Base-by-base conservation (phyloP, 1,140 invertebrate genomes). In the Idris sp. region DNA sequence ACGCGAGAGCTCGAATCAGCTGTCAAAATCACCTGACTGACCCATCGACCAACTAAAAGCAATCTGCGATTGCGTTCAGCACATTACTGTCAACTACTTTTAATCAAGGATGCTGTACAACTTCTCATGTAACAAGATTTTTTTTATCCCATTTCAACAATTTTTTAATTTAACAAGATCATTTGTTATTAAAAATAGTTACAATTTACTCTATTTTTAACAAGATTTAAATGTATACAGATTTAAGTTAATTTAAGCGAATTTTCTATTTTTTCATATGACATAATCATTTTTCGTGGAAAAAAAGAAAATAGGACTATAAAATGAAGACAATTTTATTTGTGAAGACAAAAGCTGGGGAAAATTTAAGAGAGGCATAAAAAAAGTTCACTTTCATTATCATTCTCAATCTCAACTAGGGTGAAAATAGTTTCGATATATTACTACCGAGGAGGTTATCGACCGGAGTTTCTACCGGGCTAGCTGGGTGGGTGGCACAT, bases 11-110 rank as follows among this genome's bases (percentile, higher is more conserved):
- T 53, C 38, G 61, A 46, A 65, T 54, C 61, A 65, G 61, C 61
- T 65, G 61, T 53, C 30, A 46, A 54, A 53, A 53, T 51, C 61
- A 65, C 61, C 61, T 64, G 59, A 65, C 31, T 38, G 31, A 48
- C 40, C 61, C 41, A 65, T 48, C 61, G 49, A 65, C 41, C 41
- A 56, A 48, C 30, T 40, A 33, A 43, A 36, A 25, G 35, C 33
- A n/a, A 22, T 51, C 5, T 9, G 38, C 25, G 5, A 15, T 30
- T 44, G 15, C 41, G 22, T 16, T 33, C 28, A 28, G 4, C 8
- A 30, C 11, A 41, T 25, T 44, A 30, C 22, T 13, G 14, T 9
- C 33, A 41, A 4, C 49, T 54, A 41, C 35, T 41, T 54, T 41
- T 40, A 54, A 54, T 54, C n/a, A n/a, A 54, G 22, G 22, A 54